Percentiles rank a stretch among this genome's conserved stretches.
phyloP scores from a whole-genome alignment of 2,797 vertebrate species.

The Acanthurus lineatus region DNA sequence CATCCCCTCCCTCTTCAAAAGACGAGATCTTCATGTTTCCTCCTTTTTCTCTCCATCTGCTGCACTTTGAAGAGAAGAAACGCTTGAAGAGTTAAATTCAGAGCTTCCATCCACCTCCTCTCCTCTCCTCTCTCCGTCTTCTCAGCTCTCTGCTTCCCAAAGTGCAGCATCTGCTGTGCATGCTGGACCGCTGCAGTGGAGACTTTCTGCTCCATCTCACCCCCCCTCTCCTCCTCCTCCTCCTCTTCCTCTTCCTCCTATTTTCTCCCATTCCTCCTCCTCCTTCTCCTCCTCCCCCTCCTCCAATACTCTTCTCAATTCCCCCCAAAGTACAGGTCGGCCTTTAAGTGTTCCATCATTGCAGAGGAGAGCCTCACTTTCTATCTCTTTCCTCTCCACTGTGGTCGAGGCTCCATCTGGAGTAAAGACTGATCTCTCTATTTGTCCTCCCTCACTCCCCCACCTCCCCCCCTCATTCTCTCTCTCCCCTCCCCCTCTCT shows the following conservation, averaged over 20 bases:
- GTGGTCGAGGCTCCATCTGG: slow-evolving; percentile 59
- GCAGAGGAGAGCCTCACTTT: slow-evolving; percentile 48
- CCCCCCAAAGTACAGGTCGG: slow-evolving; percentile 50
- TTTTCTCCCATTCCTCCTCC: neutral
- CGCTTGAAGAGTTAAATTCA: slow-evolving; percentile 15
- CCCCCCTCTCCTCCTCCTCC: neutral
- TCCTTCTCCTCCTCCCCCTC: slow-evolving; percentile 4
- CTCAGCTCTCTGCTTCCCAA: slow-evolving; percentile 4
- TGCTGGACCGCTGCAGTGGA: slow-evolving; percentile 33
- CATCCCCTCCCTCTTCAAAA: neutral
- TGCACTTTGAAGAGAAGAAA: slow-evolving; percentile 37
- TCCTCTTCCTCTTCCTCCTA: neutral
- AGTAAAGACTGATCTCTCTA: slow-evolving; percentile 64
- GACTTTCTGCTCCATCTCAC: slow-evolving; percentile 20
- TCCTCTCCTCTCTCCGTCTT: neutral
- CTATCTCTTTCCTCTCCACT: slow-evolving; percentile 32
- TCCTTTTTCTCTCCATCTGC: slow-evolving; percentile 43
- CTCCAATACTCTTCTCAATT: slow-evolving; percentile 56
- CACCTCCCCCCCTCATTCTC: neutral
- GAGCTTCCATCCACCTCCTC: slow-evolving; percentile 22
- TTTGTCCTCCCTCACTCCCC: slow-evolving; percentile 45
- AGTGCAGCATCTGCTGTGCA: slow-evolving; percentile 45
- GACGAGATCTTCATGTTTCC: no score
- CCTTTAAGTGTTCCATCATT: slow-evolving; percentile 58
- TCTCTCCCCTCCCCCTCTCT: slow-evolving; percentile 18